phyloP scores from a whole-genome alignment of 2,113 vertebrate species.

The Electrona antarctica region DNA sequence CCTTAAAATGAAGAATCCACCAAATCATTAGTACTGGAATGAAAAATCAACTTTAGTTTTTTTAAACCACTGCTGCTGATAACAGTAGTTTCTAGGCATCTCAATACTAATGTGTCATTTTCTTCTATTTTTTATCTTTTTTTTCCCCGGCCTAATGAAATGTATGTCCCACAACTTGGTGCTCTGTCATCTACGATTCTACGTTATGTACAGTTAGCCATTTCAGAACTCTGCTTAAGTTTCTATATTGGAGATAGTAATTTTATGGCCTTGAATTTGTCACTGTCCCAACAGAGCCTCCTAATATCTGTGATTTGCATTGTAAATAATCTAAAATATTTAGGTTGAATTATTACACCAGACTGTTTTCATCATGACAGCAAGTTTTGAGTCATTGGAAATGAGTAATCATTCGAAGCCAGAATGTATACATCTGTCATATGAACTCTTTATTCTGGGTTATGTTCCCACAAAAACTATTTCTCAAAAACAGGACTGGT shows the following conservation, averaged over 20 bases:
- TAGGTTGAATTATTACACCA: neutral
- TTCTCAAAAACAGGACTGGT: neutral
- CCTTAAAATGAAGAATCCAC: neutral
- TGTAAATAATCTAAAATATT: conserved; percentile 9
- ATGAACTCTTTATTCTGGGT: neutral
- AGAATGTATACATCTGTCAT: conserved; percentile 19
- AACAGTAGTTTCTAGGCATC: neutral
- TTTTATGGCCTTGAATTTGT: neutral
- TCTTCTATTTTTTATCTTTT: conserved; percentile 1
- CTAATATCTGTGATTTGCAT: neutral
- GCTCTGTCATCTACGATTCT: conserved; percentile 8
- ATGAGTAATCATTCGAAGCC: conserved; percentile 11
- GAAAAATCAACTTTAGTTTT: neutral
- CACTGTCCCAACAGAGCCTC: neutral
- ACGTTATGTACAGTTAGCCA: neutral
- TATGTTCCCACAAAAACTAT: neutral
- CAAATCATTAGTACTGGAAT: neutral
- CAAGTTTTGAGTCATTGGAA: neutral
- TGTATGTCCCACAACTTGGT: conserved; percentile 9
- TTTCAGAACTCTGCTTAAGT: neutral
- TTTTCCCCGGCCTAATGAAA: conserved; percentile 1
- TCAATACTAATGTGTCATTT: neutral
- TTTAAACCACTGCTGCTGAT: neutral
- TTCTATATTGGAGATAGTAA: neutral
- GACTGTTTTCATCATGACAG: neutral